Percentiles rank a stretch among this genome's conserved stretches.
These are phyloP conservation scores for Idris sp. DNA, from an alignment of 1,140 invertebrate species.

Conservation along the genomic window DNA sequence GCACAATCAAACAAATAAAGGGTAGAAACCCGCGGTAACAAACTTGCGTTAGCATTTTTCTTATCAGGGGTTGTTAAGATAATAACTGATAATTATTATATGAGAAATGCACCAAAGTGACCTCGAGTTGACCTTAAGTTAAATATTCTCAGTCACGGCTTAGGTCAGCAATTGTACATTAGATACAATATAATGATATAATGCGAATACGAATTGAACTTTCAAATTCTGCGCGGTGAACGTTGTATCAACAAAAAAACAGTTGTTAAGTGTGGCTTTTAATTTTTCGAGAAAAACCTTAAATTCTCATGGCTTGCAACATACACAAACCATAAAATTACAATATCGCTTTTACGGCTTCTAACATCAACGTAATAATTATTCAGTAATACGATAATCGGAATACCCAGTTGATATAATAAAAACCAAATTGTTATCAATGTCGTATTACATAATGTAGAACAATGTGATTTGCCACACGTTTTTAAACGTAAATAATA, in stretches of 20 bases:
- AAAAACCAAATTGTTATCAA: conserved; percentile 35
- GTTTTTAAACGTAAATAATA: conserved; percentile 52
- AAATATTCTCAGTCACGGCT: conserved; percentile 53
- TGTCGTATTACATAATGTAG: conserved; percentile 54
- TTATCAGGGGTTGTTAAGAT: conserved; percentile 27
- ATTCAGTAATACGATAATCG: conserved; percentile 39
- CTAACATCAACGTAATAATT: conserved; percentile 41
- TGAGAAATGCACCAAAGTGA: conserved; percentile 66
- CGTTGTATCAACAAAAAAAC: conserved; percentile 33
- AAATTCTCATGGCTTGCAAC: conserved; percentile 45
- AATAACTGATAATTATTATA: conserved; percentile 62
- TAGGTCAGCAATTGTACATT: conserved; percentile 66
- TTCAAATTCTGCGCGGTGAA: conserved; percentile 63
- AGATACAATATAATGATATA: conserved; percentile 65
- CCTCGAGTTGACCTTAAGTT: conserved; percentile 63
- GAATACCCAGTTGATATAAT: conserved; percentile 36
- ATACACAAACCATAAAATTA: conserved; percentile 22
- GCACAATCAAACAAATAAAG: conserved; percentile 59
- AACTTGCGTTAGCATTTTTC: no score
- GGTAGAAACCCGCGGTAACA: conserved; percentile 20
- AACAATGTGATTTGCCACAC: conserved; percentile 42
- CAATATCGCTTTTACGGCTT: conserved; percentile 53
- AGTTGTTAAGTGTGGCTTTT: conserved; percentile 37
- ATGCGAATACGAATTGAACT: no score
- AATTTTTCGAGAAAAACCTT: conserved; percentile 17